Evolutionary conservation across 2,113 vertebrate species (phyloP).

Genomic region (Serilophus lunatus): DNA sequence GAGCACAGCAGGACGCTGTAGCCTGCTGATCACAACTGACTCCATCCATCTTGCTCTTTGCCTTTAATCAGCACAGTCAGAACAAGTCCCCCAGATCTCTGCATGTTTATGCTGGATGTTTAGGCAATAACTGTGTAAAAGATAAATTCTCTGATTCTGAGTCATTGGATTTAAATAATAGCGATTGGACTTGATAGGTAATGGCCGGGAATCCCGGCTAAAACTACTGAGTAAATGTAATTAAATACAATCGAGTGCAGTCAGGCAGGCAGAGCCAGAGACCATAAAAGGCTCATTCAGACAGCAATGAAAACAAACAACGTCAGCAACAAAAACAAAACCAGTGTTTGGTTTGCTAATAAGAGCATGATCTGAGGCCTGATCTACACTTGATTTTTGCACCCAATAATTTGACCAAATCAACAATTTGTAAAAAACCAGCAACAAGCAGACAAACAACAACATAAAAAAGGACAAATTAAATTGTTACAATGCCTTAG

Average conservation of each 20-base stretch:
- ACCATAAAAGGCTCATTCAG: constrained; percentile 61
- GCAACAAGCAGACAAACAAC: constrained; percentile 3
- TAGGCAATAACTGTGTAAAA: constrained; percentile 52
- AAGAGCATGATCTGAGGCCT: constrained; percentile 50
- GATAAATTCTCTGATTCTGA: constrained; percentile 39
- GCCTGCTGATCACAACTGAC: constrained; percentile 72
- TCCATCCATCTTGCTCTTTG: constrained; percentile 77
- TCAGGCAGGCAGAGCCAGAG: constrained; percentile 42
- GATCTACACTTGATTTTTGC: neutral
- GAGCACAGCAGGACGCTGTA: constrained; percentile 72
- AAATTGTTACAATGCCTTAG: neutral
- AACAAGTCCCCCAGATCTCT: constrained; percentile 68
- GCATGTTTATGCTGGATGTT: constrained; percentile 60
- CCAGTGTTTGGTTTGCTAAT: constrained; percentile 70
- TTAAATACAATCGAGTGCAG: constrained; percentile 54
- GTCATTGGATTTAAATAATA: constrained; percentile 20
- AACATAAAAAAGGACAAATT: neutral
- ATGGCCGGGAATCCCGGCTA: constrained; percentile 1
- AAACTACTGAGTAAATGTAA: constrained; percentile 38
- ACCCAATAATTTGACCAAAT: neutral
- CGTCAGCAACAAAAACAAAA: constrained; percentile 64
- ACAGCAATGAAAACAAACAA: constrained; percentile 68
- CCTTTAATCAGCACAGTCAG: constrained; percentile 70
- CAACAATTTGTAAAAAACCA: neutral
- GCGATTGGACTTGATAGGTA: constrained; percentile 24